These are phyloP conservation scores for Heliocidaris erythrogramma DNA, from an alignment of 35 echinoderm and acorn worm species.

Conservation along the genomic window DNA sequence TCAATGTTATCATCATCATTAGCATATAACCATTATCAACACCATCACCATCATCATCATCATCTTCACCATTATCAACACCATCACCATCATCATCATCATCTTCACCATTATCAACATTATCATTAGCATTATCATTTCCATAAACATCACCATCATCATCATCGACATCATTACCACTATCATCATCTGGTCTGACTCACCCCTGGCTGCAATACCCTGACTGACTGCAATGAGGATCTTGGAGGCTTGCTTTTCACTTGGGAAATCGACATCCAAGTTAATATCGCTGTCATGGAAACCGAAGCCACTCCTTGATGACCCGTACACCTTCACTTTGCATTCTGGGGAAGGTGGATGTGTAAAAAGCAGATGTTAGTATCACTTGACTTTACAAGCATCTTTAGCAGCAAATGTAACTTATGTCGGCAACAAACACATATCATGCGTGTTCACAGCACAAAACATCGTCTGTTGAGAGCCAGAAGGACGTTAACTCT, in stretches of 20 bases:
- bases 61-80: neutral
- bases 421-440: neutral
- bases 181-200: neutral
- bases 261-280: constrained; percentile 69
- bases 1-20: neutral
- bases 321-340: constrained; percentile 82
- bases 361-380: neutral
- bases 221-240: constrained; percentile 56
- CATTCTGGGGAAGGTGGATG: constrained; percentile 51
- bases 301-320: constrained; percentile 91
- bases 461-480: too few relatives aligned
- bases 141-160: neutral
- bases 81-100: neutral
- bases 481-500: too few relatives aligned
- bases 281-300: constrained; percentile 87
- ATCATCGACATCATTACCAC: neutral
- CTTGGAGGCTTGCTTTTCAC: constrained; percentile 52
- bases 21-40: neutral
- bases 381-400: neutral
- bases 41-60: neutral
- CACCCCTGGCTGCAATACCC: constrained; percentile 49
- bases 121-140: neutral
- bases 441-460: neutral
- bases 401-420: neutral
- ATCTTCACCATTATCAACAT: neutral